Evolutionary conservation across 2,797 vertebrate species (phyloP).

Genomic region (Micropoecilia bifurca): DNA sequence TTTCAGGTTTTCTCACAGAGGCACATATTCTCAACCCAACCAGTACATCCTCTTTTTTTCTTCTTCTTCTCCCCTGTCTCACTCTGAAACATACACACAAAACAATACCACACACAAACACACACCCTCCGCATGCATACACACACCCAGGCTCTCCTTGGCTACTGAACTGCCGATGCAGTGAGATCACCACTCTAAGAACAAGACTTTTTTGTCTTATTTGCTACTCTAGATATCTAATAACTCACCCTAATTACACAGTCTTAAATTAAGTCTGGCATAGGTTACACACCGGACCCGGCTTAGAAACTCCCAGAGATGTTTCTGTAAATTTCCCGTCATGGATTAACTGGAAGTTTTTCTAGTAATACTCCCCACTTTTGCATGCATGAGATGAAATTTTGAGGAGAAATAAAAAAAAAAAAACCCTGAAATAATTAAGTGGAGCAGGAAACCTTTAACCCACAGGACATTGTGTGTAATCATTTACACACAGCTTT

Average conservation of each 20-base stretch:
- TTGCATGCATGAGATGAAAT: conserved; percentile 25
- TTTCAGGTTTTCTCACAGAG: conserved; percentile 59
- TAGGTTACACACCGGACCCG: conserved; percentile 4
- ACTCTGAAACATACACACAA: conserved; percentile 19
- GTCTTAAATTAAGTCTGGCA: conserved; percentile 17
- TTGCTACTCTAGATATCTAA: conserved; percentile 43
- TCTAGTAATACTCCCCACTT: background rate
- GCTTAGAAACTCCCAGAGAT: background rate
- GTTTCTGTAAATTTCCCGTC: background rate
- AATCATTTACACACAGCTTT: conserved; percentile 33
- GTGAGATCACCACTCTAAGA: conserved; percentile 78
- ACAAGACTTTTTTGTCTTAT: conserved; percentile 54
- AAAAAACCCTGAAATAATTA: conserved; percentile 30
- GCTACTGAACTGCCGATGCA: conserved; percentile 77
- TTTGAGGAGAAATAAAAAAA: conserved; percentile 2
- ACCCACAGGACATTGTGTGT: conserved; percentile 35
- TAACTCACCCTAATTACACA: conserved; percentile 28
- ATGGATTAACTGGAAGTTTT: conserved; percentile 8
- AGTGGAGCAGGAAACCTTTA: conserved; percentile 31
- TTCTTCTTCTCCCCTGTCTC: background rate
- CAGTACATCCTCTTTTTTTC: conserved; percentile 29
- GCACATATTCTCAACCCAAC: conserved; percentile 33
- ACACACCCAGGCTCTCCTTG: conserved; percentile 71
- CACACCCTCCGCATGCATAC: conserved; percentile 53
- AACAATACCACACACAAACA: conserved; percentile 12